Evolutionary conservation across 2,113 vertebrate genomes (phyloP).

Genomic region (Opisthocomus hoazin): DNA sequence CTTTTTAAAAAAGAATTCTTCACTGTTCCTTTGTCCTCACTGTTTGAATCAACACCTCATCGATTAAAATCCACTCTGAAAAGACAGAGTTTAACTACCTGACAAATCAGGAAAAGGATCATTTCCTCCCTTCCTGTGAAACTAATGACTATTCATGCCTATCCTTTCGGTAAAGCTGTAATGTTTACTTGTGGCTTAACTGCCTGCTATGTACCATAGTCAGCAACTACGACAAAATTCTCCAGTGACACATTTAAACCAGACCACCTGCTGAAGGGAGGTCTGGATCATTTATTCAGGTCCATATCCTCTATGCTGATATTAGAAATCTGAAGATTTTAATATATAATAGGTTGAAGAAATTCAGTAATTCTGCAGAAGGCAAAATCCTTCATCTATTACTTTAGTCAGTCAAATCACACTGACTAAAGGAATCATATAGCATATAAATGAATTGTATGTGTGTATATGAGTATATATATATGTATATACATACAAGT

Average conservation of each 20-base stretch:
- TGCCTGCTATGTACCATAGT: neutral
- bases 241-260: neutral
- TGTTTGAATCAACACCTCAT: neutral
- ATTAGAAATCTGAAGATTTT: neutral
- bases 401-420: neutral
- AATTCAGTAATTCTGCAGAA: neutral
- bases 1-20: neutral
- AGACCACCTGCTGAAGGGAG: neutral
- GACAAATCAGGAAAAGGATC: constrained; percentile 37
- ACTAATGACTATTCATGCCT: constrained; percentile 30
- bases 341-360: neutral
- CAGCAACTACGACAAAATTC: constrained; percentile 43
- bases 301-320: neutral
- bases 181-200: constrained; percentile 36
- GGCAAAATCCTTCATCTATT: neutral
- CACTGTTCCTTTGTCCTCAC: neutral
- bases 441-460: neutral
- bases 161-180: constrained; percentile 35
- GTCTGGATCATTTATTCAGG: neutral
- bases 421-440: too few species aligned
- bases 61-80: constrained; percentile 1
- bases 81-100: neutral
- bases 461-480: rapidly evolving
- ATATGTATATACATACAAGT: neutral
- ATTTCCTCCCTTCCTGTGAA: constrained; percentile 58